Percentiles rank a stretch among this genome's conserved stretches.
Evolutionary conservation across 2,888 invertebrate genomes (phyloP).

Genomic region (Taenaris catops): DNA sequence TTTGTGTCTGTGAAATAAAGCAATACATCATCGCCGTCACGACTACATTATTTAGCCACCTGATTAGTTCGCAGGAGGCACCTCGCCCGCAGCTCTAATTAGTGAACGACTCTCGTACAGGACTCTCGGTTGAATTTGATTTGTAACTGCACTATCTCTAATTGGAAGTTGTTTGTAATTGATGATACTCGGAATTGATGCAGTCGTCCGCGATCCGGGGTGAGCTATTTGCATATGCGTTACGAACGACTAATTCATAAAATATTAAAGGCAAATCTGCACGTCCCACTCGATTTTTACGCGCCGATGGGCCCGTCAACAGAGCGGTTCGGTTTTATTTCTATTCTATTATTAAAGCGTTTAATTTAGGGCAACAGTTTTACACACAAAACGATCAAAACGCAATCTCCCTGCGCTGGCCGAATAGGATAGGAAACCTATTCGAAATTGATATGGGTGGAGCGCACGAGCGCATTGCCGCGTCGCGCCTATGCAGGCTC

Average conservation of each 20-base stretch:
- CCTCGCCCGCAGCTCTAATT: constrained; percentile 69
- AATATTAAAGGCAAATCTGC: constrained; percentile 48
- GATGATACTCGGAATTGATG: constrained; percentile 48
- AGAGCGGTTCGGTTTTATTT: constrained; percentile 54
- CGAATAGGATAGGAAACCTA: constrained; percentile 76
- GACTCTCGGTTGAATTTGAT: constrained; percentile 62
- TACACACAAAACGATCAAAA: constrained; percentile 75
- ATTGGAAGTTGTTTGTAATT: constrained; percentile 65
- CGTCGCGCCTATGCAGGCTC: constrained; percentile 70
- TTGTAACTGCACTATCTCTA: constrained; percentile 69
- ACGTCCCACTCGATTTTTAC: constrained; percentile 38
- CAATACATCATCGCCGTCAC: no score
- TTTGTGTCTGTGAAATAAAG: constrained; percentile 17
- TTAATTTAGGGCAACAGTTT: constrained; percentile 77
- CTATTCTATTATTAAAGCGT: constrained; percentile 76
- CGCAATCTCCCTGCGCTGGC: constrained; percentile 61
- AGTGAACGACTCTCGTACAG: constrained; percentile 52
- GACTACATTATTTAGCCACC: constrained; percentile 77
- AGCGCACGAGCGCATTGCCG: constrained; percentile 60
- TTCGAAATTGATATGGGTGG: constrained; percentile 79
- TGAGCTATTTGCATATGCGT: constrained; percentile 42
- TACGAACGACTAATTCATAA: constrained; percentile 49
- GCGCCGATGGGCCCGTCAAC: constrained; percentile 49
- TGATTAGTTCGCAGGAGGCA: constrained; percentile 69
- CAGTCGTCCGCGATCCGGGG: constrained; percentile 28